Base-by-base conservation (phyloP, 2,113 vertebrate genomes). In the Sylvietta virens region DNA sequence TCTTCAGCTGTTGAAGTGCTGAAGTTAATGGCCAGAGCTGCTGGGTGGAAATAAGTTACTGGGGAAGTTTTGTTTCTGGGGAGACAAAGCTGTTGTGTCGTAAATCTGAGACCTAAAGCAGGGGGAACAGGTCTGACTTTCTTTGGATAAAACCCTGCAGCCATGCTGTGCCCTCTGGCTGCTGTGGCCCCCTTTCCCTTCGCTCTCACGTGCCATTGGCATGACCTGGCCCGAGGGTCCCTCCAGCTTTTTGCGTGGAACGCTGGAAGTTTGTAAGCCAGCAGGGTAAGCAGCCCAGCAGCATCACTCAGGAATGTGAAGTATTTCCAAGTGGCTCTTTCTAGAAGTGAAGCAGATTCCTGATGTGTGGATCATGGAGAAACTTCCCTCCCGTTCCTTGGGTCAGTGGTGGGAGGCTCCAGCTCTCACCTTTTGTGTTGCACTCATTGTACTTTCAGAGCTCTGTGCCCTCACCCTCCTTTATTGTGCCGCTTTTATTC, bases 321-420 rank as follows among this genome's bases (percentile, higher is more conserved):
- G 16, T 80, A 94, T 96, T 97, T 93, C 4, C 0, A 85, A 95
- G 77, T 65, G 65, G 62, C 35, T 93, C 81, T 87, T 96, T 88
- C 88, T 88, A 90, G 92, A 96, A 92, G 35, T 56, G 35, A 93
- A 65, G 57, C 80, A 71, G 72, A 96, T 96, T 96, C 76, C 81
- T 97, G 84, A 18, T 78, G n/a, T 24, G 45, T 88, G 79, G 94
- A 60, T 95, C 86, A 92, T 0, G 0, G 27, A 78, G 72, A 79
- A 96, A 64, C 71, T 92, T 85, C 76, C 28, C 54, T 72, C 27
- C 30, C 10, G 18, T 94, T 86, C 61, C 58, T 64, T 48, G 28
- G 83, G 45, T 48, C 45, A 10, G 44, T 11, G 61, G 28, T 60
- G 79, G 61, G 73, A 89, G 70, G 74, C 67, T 70, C 39, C 44